Base-by-base conservation (phyloP, 2,113 vertebrate species). In the Podarcis muralis region DNA sequence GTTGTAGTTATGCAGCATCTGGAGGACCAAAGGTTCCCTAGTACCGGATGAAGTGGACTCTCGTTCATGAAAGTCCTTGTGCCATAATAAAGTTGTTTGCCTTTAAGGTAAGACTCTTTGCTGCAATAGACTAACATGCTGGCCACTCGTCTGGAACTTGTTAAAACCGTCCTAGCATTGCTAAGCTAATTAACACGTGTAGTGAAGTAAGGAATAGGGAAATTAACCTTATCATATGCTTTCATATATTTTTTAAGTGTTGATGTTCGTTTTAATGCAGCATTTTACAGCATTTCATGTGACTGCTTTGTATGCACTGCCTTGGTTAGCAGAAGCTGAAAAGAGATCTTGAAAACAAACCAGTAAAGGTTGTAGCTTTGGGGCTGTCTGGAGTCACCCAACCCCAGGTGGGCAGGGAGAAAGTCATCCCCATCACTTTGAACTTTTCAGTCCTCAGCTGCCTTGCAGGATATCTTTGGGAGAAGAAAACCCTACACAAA, bases 111-210 rank as follows among this genome's bases (percentile, higher is more conserved):
- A 62, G 13, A 62, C 18, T 62, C 18, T 62, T 20, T 62, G 59
- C 59, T 20, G 59, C 5, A 62, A 62, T 20, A 62, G 59, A 62
- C 59, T 62, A 62, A 62, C 59, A 62, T 20, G 48, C 48, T 53
- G 18, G 18, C 59, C 18, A 62, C 59, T 20, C 59, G 3, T 62
- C 59, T 62, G 18, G 59, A 62, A 62, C 20, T 62, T 62, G 13
- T 20, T 62, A 18, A 62, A 84, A 53, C 43, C 27, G 25, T 22
- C 20, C 18, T 72, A 35, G 30, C 18, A 69, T 53, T 57, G 68
- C 83, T 57, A n/a, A 72, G 68, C 43, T 72, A 84, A 84, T 84
- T 57, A 84, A 59, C 71, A 85, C 84, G 25, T 35, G 53, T 75
- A 37, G 32, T 85, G 71, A 62, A 75, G 57, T 85, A 65, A 71